Evolutionary conservation across 2,113 vertebrate species (phyloP).

Genomic region (Ellobius talpinus): DNA sequence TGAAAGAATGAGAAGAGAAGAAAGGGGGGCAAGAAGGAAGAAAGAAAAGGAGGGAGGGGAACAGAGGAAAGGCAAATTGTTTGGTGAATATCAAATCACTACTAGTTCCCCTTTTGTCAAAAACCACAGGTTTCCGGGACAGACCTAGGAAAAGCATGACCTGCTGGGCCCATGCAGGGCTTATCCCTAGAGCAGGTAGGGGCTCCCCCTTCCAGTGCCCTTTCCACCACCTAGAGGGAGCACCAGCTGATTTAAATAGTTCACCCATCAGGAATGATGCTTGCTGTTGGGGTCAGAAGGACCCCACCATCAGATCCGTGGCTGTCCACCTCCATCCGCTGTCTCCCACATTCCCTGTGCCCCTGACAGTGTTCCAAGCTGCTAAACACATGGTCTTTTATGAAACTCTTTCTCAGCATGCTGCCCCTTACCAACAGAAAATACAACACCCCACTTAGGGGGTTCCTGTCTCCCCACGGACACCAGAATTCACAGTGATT

Average conservation of each 20-base stretch:
- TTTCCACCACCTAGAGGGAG: accelerated
- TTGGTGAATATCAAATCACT: not conserved
- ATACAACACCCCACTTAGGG: not conserved
- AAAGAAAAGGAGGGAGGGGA: not conserved
- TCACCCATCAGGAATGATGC: not conserved
- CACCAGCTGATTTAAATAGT: not conserved
- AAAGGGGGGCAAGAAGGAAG: not conserved
- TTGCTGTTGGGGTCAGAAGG: not conserved
- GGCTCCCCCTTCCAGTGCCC: not conserved
- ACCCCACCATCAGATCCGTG: accelerated
- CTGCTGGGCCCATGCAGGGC: not conserved
- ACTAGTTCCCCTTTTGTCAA: not conserved
- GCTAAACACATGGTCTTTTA: not conserved
- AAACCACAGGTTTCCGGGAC: not conserved
- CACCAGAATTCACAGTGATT: constrained; percentile 19
- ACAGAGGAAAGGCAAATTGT: not conserved
- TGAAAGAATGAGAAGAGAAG: not conserved
- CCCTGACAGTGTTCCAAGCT: not conserved
- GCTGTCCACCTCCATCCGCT: not conserved
- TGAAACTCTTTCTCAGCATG: not conserved
- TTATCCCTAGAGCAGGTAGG: not conserved
- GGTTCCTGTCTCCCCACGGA: not conserved
- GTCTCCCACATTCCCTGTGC: too few species aligned
- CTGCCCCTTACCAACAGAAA: constrained; percentile 16
- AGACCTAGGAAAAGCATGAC: not conserved